Evolutionary conservation across 2,113 vertebrate species (phyloP), one percentile per base, ranked within the genome.

Genomic region (Nycticorax nycticorax): DNA sequence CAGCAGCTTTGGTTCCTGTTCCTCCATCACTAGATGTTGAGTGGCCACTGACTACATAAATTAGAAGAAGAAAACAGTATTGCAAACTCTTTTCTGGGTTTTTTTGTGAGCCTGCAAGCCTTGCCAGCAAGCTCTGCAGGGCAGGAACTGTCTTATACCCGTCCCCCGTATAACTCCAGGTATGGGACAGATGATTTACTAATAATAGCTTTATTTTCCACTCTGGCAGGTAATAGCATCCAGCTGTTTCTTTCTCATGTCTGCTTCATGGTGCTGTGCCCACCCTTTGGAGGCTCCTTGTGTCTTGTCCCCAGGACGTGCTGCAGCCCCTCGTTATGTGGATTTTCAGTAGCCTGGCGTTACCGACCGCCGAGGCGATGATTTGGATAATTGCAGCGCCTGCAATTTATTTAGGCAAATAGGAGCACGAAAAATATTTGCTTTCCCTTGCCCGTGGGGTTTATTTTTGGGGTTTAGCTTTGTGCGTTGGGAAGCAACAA

Each of bases 331-430:
- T 67, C 0, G 13, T 53, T 35, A 4, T 5, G 60, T 37, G 87
- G 76, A 63, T 89, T 86, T 72, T 56, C 53, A 1, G 3, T 9
- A 76, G 45, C 41, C 72, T 69, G 63, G 30, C 2, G 28, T 86
- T 89, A 45, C 93, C 4, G 17, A 75, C 33, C 1, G 0, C 71
- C 10, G 3, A 39, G 47, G 64, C 76, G 9, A 50, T 35, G 47
- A 27, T 66, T 94, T 77, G 83, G 80, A 7, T 93, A 92, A 91
- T 84, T 91, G 76, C 76, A 84, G 47, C 2, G 0, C 88, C 88
- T 94, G 86, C 59, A 67, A 77, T 91, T 92, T 86, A 85, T 94
- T 91, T 84, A 63, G 52, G 89, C 81, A 84, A 91, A 91, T 32
- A 81, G 32, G 27, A 89, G 52, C 6, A 3, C 10, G 48, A 81